These are phyloP conservation scores for Ectemnius cavifrons DNA, from an alignment of 2,888 invertebrate species.

Conservation along the genomic window DNA sequence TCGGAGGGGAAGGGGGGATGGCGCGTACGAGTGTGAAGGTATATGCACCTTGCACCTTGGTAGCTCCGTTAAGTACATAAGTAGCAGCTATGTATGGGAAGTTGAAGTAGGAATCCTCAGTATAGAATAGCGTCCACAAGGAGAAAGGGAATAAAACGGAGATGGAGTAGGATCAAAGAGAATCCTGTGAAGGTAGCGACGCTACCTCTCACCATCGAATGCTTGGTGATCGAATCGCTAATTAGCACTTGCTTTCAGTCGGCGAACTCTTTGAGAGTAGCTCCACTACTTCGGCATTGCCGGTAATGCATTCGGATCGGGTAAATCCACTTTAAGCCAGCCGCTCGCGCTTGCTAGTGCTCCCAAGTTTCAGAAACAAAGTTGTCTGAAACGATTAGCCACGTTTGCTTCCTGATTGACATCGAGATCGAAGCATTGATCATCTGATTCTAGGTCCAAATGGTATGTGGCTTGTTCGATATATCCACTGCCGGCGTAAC, in stretches of 20 bases:
- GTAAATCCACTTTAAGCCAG: slow-evolving; percentile 59
- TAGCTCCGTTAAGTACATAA: slow-evolving; percentile 5
- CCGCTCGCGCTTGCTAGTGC: slow-evolving; percentile 4
- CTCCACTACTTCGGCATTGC: slow-evolving; percentile 42
- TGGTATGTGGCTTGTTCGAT: neutral
- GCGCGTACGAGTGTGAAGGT: slow-evolving; percentile 11
- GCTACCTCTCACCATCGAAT: slow-evolving; percentile 56
- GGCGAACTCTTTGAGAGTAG: slow-evolving; percentile 57
- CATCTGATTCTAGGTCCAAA: slow-evolving; percentile 16
- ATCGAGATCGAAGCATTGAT: slow-evolving; percentile 40
- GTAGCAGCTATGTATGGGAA: slow-evolving; percentile 12
- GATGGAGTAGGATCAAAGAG: slow-evolving; percentile 59
- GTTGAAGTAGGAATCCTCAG: slow-evolving; percentile 26
- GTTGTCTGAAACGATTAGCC: slow-evolving; percentile 56
- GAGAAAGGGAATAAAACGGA: slow-evolving; percentile 54
- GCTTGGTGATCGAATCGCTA: slow-evolving; percentile 62
- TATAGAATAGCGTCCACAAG: slow-evolving; percentile 33
- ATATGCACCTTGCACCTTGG: slow-evolving; percentile 29
- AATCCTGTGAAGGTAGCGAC: slow-evolving; percentile 51
- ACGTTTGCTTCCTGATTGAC: slow-evolving; percentile 52
- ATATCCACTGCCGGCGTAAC: no score
- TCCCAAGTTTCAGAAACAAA: slow-evolving; percentile 36
- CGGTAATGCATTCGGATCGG: slow-evolving; percentile 63
- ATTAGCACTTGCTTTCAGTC: slow-evolving; percentile 55
- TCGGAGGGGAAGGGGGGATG: no score